Evolutionary conservation across 92 coral and sea anemone genomes (phyloP).

Genomic region (Plumapathes pennacea): DNA sequence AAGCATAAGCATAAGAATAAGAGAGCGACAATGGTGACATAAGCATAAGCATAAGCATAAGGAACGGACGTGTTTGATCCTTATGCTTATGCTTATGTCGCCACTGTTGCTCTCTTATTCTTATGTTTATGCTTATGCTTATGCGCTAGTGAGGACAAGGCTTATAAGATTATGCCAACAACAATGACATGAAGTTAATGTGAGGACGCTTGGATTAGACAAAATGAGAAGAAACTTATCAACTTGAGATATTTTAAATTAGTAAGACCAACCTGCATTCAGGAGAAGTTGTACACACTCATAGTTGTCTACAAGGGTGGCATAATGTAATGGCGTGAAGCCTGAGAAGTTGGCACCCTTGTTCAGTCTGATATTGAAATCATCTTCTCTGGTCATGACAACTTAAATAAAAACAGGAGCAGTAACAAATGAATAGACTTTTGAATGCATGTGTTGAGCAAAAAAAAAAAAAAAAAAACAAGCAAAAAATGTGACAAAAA

Average conservation of each 20-base stretch:
- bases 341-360: constrained; percentile 92
- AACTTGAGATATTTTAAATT: not conserved
- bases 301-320: constrained; percentile 77
- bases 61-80: too few relatives aligned
- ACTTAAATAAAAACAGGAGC: constrained; percentile 36
- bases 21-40: too few relatives aligned
- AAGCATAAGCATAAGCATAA: too few relatives aligned
- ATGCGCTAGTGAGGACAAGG: too few relatives aligned
- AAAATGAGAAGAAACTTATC: not conserved
- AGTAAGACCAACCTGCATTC: constrained; percentile 62
- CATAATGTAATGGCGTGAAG: constrained; percentile 97
- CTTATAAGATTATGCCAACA: not conserved
- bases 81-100: too few relatives aligned
- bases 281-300: constrained; percentile 76
- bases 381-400: constrained; percentile 82
- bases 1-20: too few relatives aligned
- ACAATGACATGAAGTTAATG: not conserved
- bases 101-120: too few relatives aligned
- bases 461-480: constrained; percentile 1
- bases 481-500: not conserved
- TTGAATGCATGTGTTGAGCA: not conserved
- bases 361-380: constrained; percentile 77
- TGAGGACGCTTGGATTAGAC: not conserved
- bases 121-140: too few relatives aligned
- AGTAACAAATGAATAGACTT: not conserved